Base-by-base conservation (phyloP, 2,797 vertebrate genomes). In the Rachycentron canadum region DNA sequence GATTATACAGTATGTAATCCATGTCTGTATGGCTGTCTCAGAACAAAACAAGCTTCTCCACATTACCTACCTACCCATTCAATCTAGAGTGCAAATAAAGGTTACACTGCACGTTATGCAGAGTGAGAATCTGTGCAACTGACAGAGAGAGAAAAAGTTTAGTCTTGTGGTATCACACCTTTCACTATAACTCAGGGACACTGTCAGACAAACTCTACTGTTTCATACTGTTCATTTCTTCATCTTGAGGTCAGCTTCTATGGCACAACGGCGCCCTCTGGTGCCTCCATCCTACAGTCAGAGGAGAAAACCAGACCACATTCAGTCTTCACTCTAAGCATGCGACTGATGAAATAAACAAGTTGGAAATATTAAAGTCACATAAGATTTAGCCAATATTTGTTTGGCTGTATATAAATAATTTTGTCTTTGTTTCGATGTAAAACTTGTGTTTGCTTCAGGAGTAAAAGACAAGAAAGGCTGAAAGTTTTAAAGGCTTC, bases 181-280 rank as follows among this genome's bases (percentile, higher is more conserved):
- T 78, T 78, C 60, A 43, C 59, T 61, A 59, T 38, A 50, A 36
- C 34, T 53, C 40, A 2, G 69, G 67, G 60, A 87, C 60, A 55
- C 68, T 38, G 23, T 45, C n/a, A 4, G 61, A 30, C 28, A 38
- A 45, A 12, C 47, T 58, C 32, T 32, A 32, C 32, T 32, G 32
- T 32, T 73, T 69, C 76, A 41, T 8, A 30, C 41, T 26, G 23
- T 64, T 92, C 82, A 99, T 88, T 99, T 99, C 94, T 99, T 99
- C 98, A 99, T 99, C 92, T 98, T 99, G 94, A 99, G 96, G 89
- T 99, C 98, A 14, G 97, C 98, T 95, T 99, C 98, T 71, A 99
- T 99, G 90, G 98, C 98, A 88, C 97, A 98, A 84, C 98, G 97
- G 78, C 98, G 97, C 87, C 98, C 98, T 86, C 98, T 97, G 88